These are phyloP conservation scores for Panzeria rudis DNA, from an alignment of 2,888 invertebrate genomes.

Conservation along the genomic window DNA sequence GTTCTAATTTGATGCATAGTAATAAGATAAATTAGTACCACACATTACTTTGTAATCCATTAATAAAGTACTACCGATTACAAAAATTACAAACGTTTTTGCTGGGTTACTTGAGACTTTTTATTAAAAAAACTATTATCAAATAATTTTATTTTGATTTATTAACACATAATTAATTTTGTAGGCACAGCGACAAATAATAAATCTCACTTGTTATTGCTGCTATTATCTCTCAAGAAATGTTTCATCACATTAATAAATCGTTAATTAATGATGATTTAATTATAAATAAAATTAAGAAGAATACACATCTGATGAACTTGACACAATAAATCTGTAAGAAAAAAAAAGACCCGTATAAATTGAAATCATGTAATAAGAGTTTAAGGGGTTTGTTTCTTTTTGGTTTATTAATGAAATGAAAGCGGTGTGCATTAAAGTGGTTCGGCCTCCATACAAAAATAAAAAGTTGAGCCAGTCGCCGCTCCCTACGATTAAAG, in stretches of 20 bases:
- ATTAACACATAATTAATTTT: background rate
- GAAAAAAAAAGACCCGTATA: constrained; percentile 21
- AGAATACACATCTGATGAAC: constrained; percentile 46
- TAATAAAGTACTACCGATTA: no score
- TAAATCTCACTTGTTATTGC: background rate
- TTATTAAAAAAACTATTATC: no score
- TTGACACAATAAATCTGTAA: constrained; percentile 57
- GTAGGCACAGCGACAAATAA: background rate
- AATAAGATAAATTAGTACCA: no score
- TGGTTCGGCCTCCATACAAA: no score
- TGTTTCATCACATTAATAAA: constrained; percentile 42
- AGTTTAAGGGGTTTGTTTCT: background rate
- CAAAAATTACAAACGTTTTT: no score
- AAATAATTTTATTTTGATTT: no score
- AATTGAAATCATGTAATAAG: constrained; percentile 21
- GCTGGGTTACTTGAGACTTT: no score
- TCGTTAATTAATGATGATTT: constrained; percentile 50
- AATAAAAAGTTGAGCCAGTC: no score
- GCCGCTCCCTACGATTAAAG: no score
- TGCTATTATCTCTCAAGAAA: constrained; percentile 10
- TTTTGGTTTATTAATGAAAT: background rate
- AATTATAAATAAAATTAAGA: constrained; percentile 32
- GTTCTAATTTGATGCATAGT: no score
- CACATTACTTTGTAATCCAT: no score
- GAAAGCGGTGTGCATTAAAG: no score